Percentiles rank a stretch among this genome's conserved stretches.
Conservation (phyloP, 2,113 vertebrate genomes). For the Balaeniceps rex region DNA sequence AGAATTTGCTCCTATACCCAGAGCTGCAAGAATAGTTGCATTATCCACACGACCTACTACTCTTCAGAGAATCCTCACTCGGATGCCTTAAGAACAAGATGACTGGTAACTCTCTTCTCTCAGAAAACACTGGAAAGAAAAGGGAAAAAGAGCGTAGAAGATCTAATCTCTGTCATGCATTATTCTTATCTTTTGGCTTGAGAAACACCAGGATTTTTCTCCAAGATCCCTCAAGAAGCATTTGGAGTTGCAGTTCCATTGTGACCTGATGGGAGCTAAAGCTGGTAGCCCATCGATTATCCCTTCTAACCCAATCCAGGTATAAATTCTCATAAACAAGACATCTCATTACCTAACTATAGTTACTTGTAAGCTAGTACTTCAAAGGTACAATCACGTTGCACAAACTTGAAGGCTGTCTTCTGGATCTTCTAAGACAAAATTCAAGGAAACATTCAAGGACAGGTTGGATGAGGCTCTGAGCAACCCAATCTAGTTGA, state of each 20-base stretch:
- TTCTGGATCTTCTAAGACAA: background rate
- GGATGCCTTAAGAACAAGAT: background rate
- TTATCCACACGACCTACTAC: background rate
- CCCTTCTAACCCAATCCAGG: slow-evolving; percentile 1
- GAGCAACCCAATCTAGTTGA: background rate
- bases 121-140: background rate
- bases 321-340: slow-evolving; percentile 36
- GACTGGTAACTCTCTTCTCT: background rate
- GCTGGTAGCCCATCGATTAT: background rate
- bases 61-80: background rate
- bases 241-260: background rate
- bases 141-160: background rate
- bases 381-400: background rate
- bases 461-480: background rate
- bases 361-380: background rate
- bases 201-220: background rate
- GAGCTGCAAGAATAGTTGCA: background rate
- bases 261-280: background rate
- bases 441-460: background rate
- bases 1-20: background rate
- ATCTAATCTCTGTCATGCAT: background rate
- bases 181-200: background rate
- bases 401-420: background rate
- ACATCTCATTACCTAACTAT: background rate
- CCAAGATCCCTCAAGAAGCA: background rate